Conservation (phyloP, 2,113 vertebrate species). For the Sardina pilchardus region DNA sequence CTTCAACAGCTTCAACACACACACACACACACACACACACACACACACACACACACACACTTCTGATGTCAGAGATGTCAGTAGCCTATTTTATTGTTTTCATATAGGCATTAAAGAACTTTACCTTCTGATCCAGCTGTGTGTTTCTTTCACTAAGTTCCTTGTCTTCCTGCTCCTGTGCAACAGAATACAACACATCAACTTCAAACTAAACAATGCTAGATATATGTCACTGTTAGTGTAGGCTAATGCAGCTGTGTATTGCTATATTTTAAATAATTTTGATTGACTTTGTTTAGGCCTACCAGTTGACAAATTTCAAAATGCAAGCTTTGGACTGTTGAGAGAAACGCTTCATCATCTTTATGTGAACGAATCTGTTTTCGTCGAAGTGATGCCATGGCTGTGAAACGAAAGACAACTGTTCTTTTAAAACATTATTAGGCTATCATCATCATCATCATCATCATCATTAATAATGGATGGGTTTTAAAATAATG, state of each 20-base stretch:
- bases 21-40: too few relatives aligned
- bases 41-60: background rate
- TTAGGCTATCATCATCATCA: too few relatives aligned
- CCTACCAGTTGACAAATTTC: background rate
- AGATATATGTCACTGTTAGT: too few relatives aligned
- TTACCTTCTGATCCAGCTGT: background rate
- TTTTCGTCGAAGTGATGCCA: slow-evolving; percentile 4
- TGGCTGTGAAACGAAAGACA: background rate
- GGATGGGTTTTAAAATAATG: too few relatives aligned
- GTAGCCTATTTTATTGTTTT: background rate
- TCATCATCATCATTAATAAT: too few relatives aligned
- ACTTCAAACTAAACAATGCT: too few relatives aligned
- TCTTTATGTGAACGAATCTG: background rate
- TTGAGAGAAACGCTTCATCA: background rate
- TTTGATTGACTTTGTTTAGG: background rate
- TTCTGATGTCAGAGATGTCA: too few relatives aligned
- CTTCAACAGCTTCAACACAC: background rate
- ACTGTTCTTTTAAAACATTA: background rate
- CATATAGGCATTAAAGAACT: background rate
- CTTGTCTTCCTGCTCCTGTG: background rate
- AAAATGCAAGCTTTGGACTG: background rate
- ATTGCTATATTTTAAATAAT: background rate
- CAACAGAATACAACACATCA: too few relatives aligned
- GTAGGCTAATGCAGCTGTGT: too few relatives aligned
- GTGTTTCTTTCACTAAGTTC: background rate